Base-by-base conservation (phyloP, 1,140 invertebrate genomes). In the Drosophila aff. region DNA sequence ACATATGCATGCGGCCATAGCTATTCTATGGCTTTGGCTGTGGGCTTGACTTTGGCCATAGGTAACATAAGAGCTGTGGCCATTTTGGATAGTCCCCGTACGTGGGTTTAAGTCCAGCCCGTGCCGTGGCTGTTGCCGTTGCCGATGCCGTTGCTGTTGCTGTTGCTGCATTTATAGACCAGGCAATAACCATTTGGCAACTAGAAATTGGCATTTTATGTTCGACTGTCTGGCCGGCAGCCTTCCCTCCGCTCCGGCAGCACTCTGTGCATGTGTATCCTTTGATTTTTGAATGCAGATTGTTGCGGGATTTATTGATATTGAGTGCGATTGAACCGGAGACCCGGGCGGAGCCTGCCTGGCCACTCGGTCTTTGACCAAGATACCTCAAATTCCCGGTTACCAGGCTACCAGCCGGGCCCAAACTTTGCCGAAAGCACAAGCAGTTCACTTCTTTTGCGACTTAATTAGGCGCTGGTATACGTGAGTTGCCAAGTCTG, bases 201-300 rank as follows among this genome's bases (percentile, higher is more conserved):
- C 84, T 89, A 78, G 84, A 89, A 89, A 89, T 89, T 89, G 84
- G 84, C 81, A 90, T 89, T 89, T 89, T 90, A 89, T 90, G 84
- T 84, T 81, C 81, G 76, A 64, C 81, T 83, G 83, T 89, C 84
- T 77, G 75, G 64, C 44, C 68, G 10, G 62, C 53, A 16, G 16
- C 40, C 50, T 7, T 18, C n/a, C 28, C 18, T 4, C 18, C 16
- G 8, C 41, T 28, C 11, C 1, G 63, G 60, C 50, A 61, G 55
- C 60, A 59, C 65, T 41, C 43, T 41, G 49, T 31, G 53, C 52
- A 57, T 68, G 68, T 78, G 85, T 84, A 78, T 84, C 81, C 87
- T 89, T 89, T 89, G 84, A 89, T 89, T 89, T 89, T 89, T 89
- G 84, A 89, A 79, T 90, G 85, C 81, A 89, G 85, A 89, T 89